Evolutionary conservation across 2,888 invertebrate species (phyloP).

Genomic region (Ctena decussata): DNA sequence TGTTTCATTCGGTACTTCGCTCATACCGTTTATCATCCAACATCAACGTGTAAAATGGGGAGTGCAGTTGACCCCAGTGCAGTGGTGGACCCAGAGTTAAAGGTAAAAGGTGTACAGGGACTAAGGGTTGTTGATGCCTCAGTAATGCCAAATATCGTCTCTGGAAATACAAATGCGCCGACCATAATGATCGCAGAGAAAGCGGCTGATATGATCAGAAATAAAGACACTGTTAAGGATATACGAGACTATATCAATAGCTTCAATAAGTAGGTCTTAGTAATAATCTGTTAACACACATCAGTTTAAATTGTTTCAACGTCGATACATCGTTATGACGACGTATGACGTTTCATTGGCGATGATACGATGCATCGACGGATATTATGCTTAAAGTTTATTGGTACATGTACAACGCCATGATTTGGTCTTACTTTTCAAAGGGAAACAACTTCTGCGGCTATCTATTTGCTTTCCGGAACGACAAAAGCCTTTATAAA

Average conservation of each 20-base stretch:
- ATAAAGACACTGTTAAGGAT: neutral
- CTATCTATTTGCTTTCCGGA: too few species aligned
- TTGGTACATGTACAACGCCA: too few species aligned
- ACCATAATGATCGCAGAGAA: conserved; percentile 3
- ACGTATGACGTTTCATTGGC: too few species aligned
- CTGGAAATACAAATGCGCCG: conserved; percentile 5
- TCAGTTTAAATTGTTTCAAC: too few species aligned
- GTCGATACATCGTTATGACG: too few species aligned
- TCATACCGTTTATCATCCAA: neutral
- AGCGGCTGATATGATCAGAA: neutral
- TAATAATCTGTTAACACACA: too few species aligned
- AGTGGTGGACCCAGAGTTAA: neutral
- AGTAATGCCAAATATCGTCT: neutral
- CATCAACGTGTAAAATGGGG: neutral
- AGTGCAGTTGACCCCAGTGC: neutral
- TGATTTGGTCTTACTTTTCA: too few species aligned
- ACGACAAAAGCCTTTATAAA: too few species aligned
- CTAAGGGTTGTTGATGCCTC: neutral
- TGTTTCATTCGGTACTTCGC: neutral
- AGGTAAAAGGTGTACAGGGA: neutral
- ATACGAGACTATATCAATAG: neutral
- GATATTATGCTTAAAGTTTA: too few species aligned
- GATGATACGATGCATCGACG: too few species aligned
- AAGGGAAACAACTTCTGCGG: too few species aligned
- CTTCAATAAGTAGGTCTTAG: too few species aligned